Conservation (phyloP, 2,797 vertebrate species). For the Odontamblyopus lacepedii region DNA sequence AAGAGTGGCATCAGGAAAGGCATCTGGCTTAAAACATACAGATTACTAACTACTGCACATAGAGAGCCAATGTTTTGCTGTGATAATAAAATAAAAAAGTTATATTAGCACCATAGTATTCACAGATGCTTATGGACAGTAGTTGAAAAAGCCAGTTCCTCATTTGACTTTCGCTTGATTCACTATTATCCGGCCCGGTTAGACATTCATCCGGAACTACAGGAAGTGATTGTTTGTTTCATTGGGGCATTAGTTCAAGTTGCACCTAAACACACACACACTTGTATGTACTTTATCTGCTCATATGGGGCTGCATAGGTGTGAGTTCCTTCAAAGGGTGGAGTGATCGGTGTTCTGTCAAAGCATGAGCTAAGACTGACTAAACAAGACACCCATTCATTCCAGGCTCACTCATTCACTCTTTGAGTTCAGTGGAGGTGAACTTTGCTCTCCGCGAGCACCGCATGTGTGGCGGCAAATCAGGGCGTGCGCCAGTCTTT, state of each 20-base stretch:
- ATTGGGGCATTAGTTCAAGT: constrained; percentile 20
- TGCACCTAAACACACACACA: constrained; percentile 33
- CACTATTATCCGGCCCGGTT: constrained; percentile 27
- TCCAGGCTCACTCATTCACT: constrained; percentile 56
- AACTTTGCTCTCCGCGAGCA: constrained; percentile 68
- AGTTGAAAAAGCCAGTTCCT: constrained; percentile 19
- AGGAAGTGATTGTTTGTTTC: constrained; percentile 49
- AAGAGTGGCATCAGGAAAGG: not conserved
- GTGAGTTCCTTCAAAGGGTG: constrained; percentile 45
- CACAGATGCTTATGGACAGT: constrained; percentile 15
- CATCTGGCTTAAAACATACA: not conserved
- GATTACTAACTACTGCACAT: not conserved
- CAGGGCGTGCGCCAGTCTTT: constrained; percentile 43
- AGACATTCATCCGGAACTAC: constrained; percentile 52
- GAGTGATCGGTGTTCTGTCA: constrained; percentile 55
- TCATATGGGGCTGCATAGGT: constrained; percentile 38
- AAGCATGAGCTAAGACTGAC: constrained; percentile 43
- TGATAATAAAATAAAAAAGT: not conserved
- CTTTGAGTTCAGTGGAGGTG: constrained; percentile 34
- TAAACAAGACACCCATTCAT: constrained; percentile 74
- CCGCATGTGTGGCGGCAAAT: constrained; percentile 48
- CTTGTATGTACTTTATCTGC: constrained; percentile 24
- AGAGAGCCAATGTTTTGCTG: not conserved
- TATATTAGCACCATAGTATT: not conserved
- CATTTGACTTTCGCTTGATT: constrained; percentile 28